Evolutionary conservation across 23 tunicate species (phyloP), one percentile per base, ranked within the genome.

Genomic region (Styela plicata): DNA sequence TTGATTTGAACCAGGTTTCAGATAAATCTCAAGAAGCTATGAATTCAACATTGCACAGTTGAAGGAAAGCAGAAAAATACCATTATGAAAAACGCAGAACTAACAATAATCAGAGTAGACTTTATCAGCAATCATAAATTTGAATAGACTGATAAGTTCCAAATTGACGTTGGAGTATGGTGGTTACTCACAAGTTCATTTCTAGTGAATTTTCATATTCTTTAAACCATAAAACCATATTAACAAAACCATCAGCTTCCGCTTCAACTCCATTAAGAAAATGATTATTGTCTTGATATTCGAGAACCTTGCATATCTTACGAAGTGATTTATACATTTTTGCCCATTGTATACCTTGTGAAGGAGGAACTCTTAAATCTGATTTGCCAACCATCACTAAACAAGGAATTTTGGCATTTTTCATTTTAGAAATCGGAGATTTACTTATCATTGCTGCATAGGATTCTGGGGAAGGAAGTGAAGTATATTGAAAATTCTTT

Each of bases 191-290:
- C 13, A 13, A 44, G 13, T 44, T 44, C 57, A 44, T 13, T 44
- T 44, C 13, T 44, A 44, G 57, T 5, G 77, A 33, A 77, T 24
- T 77, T 77, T 28, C 5, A 77, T 89, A 70, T 30, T 80, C 63
- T 53, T 31, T 3, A 70, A 96, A 90, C 99, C 99, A 96, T 23
- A 69, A 26, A 33, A 82, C 89, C 63, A 85, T 90, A 76, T 96
- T 87, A 19, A 96, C 85, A 57, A 96, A 87, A 27, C 88, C 80
- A 70, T 96, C 93, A 16, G 86, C 89, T 62, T 90, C 89, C 31
- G 96, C 91, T 2, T 87, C 87, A 1, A 92, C 84, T 32, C 84
- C 36, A 1, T 74, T 36, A 7, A 96, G 80, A 1, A 92, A 85
- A 74, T 96, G 99, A 61, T 84, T 34, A 44, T 87, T 87, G 82